These are phyloP conservation scores for Rhinoraja longicauda DNA, from an alignment of 2,797 vertebrate genomes.

Conservation along the genomic window DNA sequence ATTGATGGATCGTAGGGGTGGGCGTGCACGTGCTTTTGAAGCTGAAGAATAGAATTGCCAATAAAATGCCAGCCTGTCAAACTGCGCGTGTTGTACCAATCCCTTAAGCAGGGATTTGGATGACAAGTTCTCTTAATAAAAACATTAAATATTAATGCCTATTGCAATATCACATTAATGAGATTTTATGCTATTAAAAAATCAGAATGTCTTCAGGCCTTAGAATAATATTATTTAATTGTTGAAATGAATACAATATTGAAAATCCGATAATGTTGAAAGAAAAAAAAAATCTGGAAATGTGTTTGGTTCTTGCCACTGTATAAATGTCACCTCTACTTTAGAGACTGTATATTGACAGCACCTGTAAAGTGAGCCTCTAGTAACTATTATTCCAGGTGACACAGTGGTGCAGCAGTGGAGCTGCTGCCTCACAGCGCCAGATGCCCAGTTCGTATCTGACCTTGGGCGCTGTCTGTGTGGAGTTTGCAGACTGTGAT, in stretches of 20 bases:
- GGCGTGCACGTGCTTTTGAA: neutral
- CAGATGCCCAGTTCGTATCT: too few relatives aligned
- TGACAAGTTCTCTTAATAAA: slow-evolving; percentile 32
- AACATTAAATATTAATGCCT: slow-evolving; percentile 34
- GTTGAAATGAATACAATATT: slow-evolving; percentile 4
- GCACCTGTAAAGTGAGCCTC: neutral
- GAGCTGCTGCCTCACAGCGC: neutral
- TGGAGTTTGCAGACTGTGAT: too few relatives aligned
- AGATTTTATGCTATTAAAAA: slow-evolving; percentile 35
- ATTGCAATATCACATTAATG: slow-evolving; percentile 27
- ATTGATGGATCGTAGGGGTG: neutral
- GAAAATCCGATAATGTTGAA: neutral
- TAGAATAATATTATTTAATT: neutral
- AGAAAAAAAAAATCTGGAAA: neutral
- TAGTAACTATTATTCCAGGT: neutral
- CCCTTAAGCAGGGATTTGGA: neutral
- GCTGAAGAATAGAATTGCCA: neutral
- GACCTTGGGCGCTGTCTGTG: too few relatives aligned
- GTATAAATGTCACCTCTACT: neutral
- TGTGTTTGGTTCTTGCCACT: neutral
- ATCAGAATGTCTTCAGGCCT: slow-evolving; percentile 31
- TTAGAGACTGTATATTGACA: neutral
- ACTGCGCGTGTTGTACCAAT: slow-evolving; percentile 1
- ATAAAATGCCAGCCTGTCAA: slow-evolving; percentile 27
- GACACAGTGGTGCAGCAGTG: too few relatives aligned